Percentiles rank a stretch among this genome's conserved stretches.
phyloP scores from a whole-genome alignment of 2,888 invertebrate genomes.

The Tigriopus californicus region DNA sequence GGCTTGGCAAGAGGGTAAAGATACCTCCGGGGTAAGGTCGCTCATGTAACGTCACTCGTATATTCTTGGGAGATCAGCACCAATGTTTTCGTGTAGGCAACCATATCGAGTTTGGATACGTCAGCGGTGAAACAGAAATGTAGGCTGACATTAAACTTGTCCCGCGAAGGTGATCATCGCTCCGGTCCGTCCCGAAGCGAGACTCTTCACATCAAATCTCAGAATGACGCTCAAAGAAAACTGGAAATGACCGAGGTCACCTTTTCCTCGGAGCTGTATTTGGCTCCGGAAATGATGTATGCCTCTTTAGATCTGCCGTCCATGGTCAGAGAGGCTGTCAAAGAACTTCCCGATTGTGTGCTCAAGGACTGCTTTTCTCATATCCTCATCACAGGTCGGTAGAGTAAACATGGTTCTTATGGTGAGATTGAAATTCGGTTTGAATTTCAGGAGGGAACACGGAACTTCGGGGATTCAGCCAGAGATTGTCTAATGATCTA shows the following conservation, averaged over 20 bases:
- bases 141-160: constrained; percentile 27
- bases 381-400: constrained; percentile 26
- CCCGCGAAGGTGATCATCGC: constrained; percentile 15
- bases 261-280: constrained; percentile 28
- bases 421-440: neutral
- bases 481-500: constrained; percentile 28
- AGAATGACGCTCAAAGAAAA: neutral
- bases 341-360: constrained; percentile 25
- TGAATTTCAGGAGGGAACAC: constrained; percentile 27
- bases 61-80: too few relatives aligned
- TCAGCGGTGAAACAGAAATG: constrained; percentile 29
- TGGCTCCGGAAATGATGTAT: constrained; percentile 31
- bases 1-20: constrained; percentile 23
- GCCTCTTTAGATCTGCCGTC: constrained; percentile 27
- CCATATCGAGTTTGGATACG: constrained; percentile 28
- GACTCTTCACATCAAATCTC: constrained; percentile 13
- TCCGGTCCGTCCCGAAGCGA: constrained; percentile 10
- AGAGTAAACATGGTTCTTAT: too few relatives aligned
- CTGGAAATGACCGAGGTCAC: constrained; percentile 25
- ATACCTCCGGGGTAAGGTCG: neutral
- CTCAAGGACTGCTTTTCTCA: constrained; percentile 28
- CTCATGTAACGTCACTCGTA: too few relatives aligned
- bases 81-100: constrained; percentile 24
- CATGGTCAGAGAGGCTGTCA: constrained; percentile 28
- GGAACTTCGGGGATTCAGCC: constrained; percentile 28